Base-by-base conservation (phyloP, 2,888 invertebrate genomes). In the Hemistola chrysoprasaria region DNA sequence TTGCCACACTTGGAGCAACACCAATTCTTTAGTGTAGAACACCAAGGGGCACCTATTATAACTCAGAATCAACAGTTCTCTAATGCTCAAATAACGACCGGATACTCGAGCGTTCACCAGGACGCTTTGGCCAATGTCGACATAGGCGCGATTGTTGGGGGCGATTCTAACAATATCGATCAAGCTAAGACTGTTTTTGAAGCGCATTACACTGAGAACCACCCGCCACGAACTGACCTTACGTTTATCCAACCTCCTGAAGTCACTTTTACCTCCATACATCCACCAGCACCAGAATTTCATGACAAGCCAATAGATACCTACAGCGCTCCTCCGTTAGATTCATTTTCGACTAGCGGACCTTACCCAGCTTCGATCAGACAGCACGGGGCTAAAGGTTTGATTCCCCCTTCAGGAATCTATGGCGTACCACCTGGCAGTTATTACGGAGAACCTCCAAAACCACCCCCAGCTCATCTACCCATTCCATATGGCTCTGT, bases 351-450 rank as follows among this genome's bases (percentile, higher is more conserved):
- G 0, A 65, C 90, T 0, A 68, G 61, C 11, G 85, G 82, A 1
- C 79, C 72, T 0, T 85, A 83, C 23, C 75, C 81, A 0, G 48
- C 67, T 0, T 80, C 84, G 0, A 28, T 74, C 6, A 68, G 89
- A 41, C 87, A 87, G 22, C 80, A 84, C 21, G 85, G 87, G 1
- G 83, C 82, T 22, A 87, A 87, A 65, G 91, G 91, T 0, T 65
- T 92, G n/a, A 73, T 90, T 4, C 91, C 92, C 1, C 92, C 92
- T 1, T 91, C 91, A 39, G 92, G 91, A 1, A 62, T 90, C 8
- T 93, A 92, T 58, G 92, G 92, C 0, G 90, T 91, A 0, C 92
- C 92, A 16, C 90, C 91, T 0, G 90, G 89, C 21, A 81, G 89
- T 30, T 83, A 86, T 47, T 89, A 89, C 24, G 88, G 88, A 0